Percentiles rank a stretch among this genome's conserved stretches.
Conservation (phyloP, 2,888 invertebrate genomes). For the Apodemia duryi region DNA sequence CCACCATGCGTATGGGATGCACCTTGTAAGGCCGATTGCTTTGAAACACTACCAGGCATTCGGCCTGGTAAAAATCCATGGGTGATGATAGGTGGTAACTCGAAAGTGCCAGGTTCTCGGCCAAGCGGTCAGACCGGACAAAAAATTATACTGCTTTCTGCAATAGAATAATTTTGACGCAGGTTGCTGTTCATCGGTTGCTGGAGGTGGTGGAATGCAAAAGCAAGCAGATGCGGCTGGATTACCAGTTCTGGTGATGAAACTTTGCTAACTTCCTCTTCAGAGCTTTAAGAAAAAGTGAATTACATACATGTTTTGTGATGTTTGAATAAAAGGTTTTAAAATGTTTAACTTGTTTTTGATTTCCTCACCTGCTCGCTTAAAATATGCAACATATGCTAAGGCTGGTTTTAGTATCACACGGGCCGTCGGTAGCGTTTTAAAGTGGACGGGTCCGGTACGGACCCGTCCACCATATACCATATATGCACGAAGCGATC, state of each 20-base stretch:
- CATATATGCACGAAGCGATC: too few species aligned
- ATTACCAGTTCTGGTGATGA: slow-evolving; percentile 64
- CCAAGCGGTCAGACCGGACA: slow-evolving; percentile 25
- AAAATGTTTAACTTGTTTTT: background rate
- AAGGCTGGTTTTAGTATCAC: too few species aligned
- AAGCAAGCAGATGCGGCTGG: slow-evolving; percentile 46
- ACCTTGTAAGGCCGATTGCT: slow-evolving; percentile 69
- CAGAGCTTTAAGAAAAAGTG: slow-evolving; percentile 60
- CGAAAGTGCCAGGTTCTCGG: slow-evolving; percentile 24
- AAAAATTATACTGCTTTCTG: slow-evolving; percentile 49
- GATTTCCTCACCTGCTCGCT: too few species aligned
- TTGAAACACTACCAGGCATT: slow-evolving; percentile 52
- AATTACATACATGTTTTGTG: slow-evolving; percentile 34
- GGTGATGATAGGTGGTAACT: slow-evolving; percentile 33
- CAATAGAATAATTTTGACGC: slow-evolving; percentile 45
- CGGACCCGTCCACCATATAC: too few species aligned
- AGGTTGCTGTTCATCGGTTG: slow-evolving; percentile 57
- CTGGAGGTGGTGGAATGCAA: slow-evolving; percentile 27
- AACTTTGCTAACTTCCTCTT: slow-evolving; percentile 51
- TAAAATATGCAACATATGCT: too few species aligned
- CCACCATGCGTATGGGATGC: slow-evolving; percentile 63
- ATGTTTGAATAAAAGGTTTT: slow-evolving; percentile 10
- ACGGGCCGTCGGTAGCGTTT: too few species aligned
- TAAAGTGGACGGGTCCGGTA: too few species aligned
- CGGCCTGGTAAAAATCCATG: slow-evolving; percentile 52